Conservation (phyloP, 2,888 invertebrate genomes). For the Acanthopleura granulata region DNA sequence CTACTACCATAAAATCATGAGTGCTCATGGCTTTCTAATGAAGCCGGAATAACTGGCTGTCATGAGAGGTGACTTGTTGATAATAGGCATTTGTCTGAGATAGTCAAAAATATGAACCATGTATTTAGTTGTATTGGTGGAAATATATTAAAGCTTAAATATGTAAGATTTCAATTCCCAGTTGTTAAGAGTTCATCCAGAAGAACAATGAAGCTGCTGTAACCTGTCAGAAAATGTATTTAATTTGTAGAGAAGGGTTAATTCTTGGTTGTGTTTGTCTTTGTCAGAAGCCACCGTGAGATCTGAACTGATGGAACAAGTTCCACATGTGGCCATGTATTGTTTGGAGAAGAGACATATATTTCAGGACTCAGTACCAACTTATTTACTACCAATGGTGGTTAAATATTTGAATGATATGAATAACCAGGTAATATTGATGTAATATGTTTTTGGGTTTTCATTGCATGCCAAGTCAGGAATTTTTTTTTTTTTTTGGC, state of each 20-base stretch:
- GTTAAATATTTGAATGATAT: slow-evolving; percentile 76
- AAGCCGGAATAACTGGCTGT: background rate
- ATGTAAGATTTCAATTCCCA: too few relatives aligned
- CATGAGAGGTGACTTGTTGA: background rate
- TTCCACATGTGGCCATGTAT: slow-evolving; percentile 77
- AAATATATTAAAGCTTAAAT: too few relatives aligned
- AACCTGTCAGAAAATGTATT: too few relatives aligned
- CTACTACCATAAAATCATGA: background rate
- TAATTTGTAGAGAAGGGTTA: too few relatives aligned
- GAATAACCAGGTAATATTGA: slow-evolving; percentile 75
- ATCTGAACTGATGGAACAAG: slow-evolving; percentile 77
- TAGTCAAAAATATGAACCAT: too few relatives aligned
- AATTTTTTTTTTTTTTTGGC: too few relatives aligned
- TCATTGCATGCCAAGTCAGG: too few relatives aligned
- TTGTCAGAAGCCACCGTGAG: slow-evolving; percentile 75
- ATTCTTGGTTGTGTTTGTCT: background rate
- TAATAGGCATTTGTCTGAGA: too few relatives aligned
- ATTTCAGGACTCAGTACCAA: slow-evolving; percentile 73
- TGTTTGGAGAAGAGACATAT: slow-evolving; percentile 72
- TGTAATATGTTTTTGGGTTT: too few relatives aligned
- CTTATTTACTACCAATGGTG: slow-evolving; percentile 77
- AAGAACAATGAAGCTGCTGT: too few relatives aligned
- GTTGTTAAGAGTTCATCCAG: too few relatives aligned
- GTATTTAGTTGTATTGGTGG: too few relatives aligned
- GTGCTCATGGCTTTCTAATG: background rate